Percentiles rank a stretch among this genome's conserved stretches.
These are phyloP conservation scores for Lutraria lutraria DNA, from an alignment of 2,888 invertebrate genomes.

Conservation along the genomic window DNA sequence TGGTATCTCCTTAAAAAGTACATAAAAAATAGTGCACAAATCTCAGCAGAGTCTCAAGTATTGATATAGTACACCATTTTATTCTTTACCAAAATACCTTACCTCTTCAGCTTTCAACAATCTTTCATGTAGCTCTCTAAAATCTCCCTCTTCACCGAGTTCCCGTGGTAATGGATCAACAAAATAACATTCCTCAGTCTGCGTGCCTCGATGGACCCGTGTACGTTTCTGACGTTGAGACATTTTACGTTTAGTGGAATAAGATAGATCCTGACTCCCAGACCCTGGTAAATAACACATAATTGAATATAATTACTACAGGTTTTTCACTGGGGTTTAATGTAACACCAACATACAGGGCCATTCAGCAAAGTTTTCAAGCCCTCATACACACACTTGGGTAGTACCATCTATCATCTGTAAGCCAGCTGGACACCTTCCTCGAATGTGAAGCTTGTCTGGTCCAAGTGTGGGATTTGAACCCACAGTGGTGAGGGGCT, in stretches of 20 bases:
- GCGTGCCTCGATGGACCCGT: conserved; percentile 79
- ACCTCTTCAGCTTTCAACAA: conserved; percentile 84
- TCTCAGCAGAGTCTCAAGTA: not conserved
- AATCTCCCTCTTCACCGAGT: conserved; percentile 78
- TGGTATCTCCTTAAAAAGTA: too few relatives aligned
- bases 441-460: too few relatives aligned
- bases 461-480: too few relatives aligned
- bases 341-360: too few relatives aligned
- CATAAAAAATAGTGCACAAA: not conserved
- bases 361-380: too few relatives aligned
- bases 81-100: not conserved
- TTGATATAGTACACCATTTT: not conserved
- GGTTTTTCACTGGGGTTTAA: too few relatives aligned
- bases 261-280: conserved; percentile 80
- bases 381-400: too few relatives aligned
- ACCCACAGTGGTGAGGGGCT: too few relatives aligned
- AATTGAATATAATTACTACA: not conserved
- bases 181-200: conserved; percentile 81
- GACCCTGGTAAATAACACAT: conserved; percentile 59
- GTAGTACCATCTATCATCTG: too few relatives aligned
- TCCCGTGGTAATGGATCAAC: conserved; percentile 72
- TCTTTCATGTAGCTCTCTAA: conserved; percentile 81
- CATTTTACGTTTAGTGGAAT: conserved; percentile 84
- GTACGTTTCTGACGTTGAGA: conserved; percentile 83
- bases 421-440: too few relatives aligned